Conservation (phyloP, 2,113 vertebrate species). For the Verasper variegatus region DNA sequence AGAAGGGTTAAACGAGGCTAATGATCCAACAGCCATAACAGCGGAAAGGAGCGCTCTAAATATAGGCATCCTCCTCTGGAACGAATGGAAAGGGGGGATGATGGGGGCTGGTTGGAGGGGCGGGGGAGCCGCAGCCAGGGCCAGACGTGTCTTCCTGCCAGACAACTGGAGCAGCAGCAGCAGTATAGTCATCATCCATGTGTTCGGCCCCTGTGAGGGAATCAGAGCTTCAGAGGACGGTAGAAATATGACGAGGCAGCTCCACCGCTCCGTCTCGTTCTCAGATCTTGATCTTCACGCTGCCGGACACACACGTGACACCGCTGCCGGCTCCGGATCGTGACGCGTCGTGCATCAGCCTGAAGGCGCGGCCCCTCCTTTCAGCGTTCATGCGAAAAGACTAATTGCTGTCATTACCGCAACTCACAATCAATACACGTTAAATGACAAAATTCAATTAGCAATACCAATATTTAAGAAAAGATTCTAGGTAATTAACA, state of each 20-base stretch:
- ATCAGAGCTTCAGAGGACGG: conserved; percentile 36
- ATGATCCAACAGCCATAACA: conserved; percentile 82
- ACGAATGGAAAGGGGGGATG: conserved; percentile 48
- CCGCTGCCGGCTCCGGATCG: too few species aligned
- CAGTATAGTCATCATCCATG: conserved; percentile 62
- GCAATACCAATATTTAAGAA: neutral
- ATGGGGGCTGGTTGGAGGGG: neutral
- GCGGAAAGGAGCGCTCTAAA: conserved; percentile 82
- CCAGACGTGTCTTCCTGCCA: conserved; percentile 64
- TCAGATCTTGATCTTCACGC: neutral
- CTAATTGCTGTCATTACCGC: neutral
- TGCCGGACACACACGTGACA: neutral
- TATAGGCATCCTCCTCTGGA: conserved; percentile 81
- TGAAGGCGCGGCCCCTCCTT: neutral
- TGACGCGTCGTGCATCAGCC: neutral
- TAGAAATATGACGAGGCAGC: conserved; percentile 48
- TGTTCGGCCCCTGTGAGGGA: neutral
- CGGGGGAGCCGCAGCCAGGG: conserved; percentile 21
- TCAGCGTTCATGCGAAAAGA: neutral
- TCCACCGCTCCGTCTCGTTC: conserved; percentile 3
- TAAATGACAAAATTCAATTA: neutral
- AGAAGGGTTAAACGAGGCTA: conserved; percentile 83
- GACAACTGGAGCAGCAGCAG: conserved; percentile 69
- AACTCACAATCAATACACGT: conserved; percentile 1
- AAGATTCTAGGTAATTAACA: neutral